These are phyloP conservation scores for Lethenteron reissneri DNA, from an alignment of 2,113 vertebrate genomes.

Conservation along the genomic window DNA sequence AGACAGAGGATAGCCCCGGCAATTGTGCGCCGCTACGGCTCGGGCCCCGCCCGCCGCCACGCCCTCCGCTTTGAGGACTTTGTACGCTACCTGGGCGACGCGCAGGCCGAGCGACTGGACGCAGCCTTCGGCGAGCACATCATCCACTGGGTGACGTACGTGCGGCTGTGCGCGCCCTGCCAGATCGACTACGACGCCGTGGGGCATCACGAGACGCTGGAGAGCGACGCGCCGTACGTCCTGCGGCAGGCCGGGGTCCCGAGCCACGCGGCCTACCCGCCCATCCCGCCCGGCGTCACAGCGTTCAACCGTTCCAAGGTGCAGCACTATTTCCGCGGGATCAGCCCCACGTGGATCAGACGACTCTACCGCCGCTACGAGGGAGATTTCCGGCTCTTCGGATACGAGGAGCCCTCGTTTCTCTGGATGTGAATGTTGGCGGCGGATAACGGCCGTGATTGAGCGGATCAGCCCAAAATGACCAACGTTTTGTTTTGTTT, in stretches of 20 bases:
- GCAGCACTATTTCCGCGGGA: slow-evolving; percentile 55
- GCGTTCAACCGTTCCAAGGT: slow-evolving; percentile 78
- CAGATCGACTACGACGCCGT: slow-evolving; percentile 57
- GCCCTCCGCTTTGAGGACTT: slow-evolving; percentile 91
- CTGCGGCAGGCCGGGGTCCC: slow-evolving; percentile 53
- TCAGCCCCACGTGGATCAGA: slow-evolving; percentile 57
- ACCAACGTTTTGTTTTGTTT: too few species aligned
- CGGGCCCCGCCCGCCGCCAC: slow-evolving; percentile 31
- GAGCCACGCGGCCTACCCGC: slow-evolving; percentile 54
- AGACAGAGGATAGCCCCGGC: slow-evolving; percentile 72
- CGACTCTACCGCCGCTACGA: slow-evolving; percentile 56
- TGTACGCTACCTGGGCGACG: slow-evolving; percentile 71
- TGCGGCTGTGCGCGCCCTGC: slow-evolving; percentile 78
- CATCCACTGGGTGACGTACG: slow-evolving; percentile 81
- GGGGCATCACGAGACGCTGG: slow-evolving; percentile 82
- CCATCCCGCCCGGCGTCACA: slow-evolving; percentile 74
- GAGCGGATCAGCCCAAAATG: too few species aligned
- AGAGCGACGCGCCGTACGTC: slow-evolving; percentile 59
- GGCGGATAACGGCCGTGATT: too few species aligned
- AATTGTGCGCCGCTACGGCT: slow-evolving; percentile 75
- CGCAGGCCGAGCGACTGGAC: slow-evolving; percentile 49
- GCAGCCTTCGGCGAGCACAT: slow-evolving; percentile 72
- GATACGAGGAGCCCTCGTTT: slow-evolving; percentile 61
- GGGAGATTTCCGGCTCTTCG: slow-evolving; percentile 79
- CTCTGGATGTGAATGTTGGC: slow-evolving; percentile 14